Evolutionary conservation across 1,140 invertebrate genomes (phyloP), one percentile per base, ranked within the genome.

Genomic region (Eriosoma lanigerum): DNA sequence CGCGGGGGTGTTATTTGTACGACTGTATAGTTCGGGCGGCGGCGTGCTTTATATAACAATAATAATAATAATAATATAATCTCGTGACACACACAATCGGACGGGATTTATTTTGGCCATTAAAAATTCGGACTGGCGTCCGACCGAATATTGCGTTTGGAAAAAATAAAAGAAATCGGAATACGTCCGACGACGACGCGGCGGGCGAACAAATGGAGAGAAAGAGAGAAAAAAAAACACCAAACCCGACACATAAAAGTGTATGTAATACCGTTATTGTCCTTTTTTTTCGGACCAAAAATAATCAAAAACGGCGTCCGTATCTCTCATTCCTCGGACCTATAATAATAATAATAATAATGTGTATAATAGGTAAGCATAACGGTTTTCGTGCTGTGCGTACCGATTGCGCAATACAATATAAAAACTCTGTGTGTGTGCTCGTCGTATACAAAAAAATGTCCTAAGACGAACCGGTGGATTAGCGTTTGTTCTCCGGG

Each of bases 371-470:
- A 38, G 32, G 32, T 38, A 38, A 8, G 32, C 32, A 38, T 38
- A 78, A 78, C 75, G 75, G 75, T 78, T 60, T 78, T 78, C 75
- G 75, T 78, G 75, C 75, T 48, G 75, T 48, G 75, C 75, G 75
- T 78, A 62, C 75, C 75, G 29, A 78, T 78, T 78, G 56, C 75
- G 75, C 38, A 78, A 78, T 21, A 78, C 56, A 62, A 62, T 78
- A 56, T 78, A 56, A 29, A 44, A 52, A 72, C 48, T 50, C 68
- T 0, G 66, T 48, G 66, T 68, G 44, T 48, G 17, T 19, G 44
- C 32, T 21, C 21, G 32, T n/a, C 48, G 9, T 29, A 73, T 24
- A 26, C 19, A 54, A 19, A 54, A 29, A 76, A 54, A 76, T 38
- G 32, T 56, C 52, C 19, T 73, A 73, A 26, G 24, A 38, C 32